Base-by-base conservation (phyloP, 2,888 invertebrate species). In the Bimastos eiseni region DNA sequence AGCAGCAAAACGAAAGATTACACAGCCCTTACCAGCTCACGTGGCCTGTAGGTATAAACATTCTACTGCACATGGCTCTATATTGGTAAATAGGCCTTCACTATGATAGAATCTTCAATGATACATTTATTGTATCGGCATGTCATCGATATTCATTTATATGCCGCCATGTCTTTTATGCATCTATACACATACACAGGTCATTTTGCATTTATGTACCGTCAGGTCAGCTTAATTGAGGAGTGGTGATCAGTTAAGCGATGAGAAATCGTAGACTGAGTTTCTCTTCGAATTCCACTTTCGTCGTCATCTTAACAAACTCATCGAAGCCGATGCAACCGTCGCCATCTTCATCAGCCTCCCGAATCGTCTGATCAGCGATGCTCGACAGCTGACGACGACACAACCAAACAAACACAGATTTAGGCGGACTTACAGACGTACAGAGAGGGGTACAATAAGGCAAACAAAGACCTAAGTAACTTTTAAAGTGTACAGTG, bases 251-350 rank as follows among this genome's bases (percentile, higher is more conserved):
- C n/a, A 49, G 36, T 88, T 44, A 90, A 44, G 90, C 38, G 70
- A 90, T n/a, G 15, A 90, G 89, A 70, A 90, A 90, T 13, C 90
- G 33, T 11, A 90, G 41, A 41, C 90, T 90, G 89, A 90, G 83
- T 70, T 90, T 90, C 44, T 90, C 90, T 49, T 90, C 90, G 21
- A 90, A 33, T 41, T 88, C 89, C 19, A 90, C 89, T 33, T 90
- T 86, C n/a, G 89, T 38, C 33, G 83, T 92, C 92, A 95, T 94
- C 93, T 94, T 94, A 70, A 95, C 95, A 95, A 99, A 99, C 96
- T 99, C 99, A 92, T 98, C 98, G 95, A 98, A 99, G 4, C 98
- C 98, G 93, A 99, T 99, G 97, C 97, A 94, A 94, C 98, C 98
- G 95, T 99, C 98, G 55, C 98, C 98, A 96, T 99, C 98, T 93